Evolutionary conservation across 92 coral and sea anemone genomes (phyloP), one percentile per base, ranked within the genome.

Genomic region (Paragorgia papillata): DNA sequence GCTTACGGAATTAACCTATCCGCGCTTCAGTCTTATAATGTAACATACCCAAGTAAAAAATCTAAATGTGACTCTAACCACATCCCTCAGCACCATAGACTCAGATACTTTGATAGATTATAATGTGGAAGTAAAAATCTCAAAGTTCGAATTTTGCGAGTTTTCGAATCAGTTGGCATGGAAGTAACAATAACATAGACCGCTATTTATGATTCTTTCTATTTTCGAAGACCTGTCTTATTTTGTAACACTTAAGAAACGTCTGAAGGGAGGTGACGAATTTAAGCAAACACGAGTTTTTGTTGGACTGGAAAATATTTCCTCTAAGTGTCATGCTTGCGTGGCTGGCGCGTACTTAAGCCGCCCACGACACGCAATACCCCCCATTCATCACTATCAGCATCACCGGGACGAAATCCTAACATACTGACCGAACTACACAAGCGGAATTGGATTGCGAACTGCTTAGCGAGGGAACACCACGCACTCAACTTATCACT

Each of bases 341-440:
- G 53, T 46, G 62, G 31, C 22, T 56, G 29, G 62, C 30, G 62
- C 33, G 30, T 56, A 56, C 31, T 56, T 56, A 56, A 56, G 62
- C 7, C 18, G 29, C 29, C 33, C 3, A 17, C 18, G 62, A 22
- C 62, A 56, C 33, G 18, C 3, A 31, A 56, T 56, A 56, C 3
- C 28, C n/a, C 62, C 62, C 62, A 22, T 22, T 56, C 30, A 56
- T 22, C 31, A 12, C 17, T 3, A 7, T 10, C 33, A n/a, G n/a
- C 62, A 22, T 56, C 62, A 7, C 31, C 13, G 62, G 1, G 3
- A 2, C 3, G 7, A 56, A 3, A 56, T 56, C 33, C 53, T 6
- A n/a, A 46, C 15, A 6, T 15, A 7, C 12, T 46, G 17, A 7
- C n/a, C n/a, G n/a, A 46, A 7, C 53, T 9, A 6, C n/a, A n/a